Percentiles rank a stretch among this genome's conserved stretches.
Evolutionary conservation across 1,140 invertebrate genomes (phyloP).

Genomic region (Drosophila bipectinata): DNA sequence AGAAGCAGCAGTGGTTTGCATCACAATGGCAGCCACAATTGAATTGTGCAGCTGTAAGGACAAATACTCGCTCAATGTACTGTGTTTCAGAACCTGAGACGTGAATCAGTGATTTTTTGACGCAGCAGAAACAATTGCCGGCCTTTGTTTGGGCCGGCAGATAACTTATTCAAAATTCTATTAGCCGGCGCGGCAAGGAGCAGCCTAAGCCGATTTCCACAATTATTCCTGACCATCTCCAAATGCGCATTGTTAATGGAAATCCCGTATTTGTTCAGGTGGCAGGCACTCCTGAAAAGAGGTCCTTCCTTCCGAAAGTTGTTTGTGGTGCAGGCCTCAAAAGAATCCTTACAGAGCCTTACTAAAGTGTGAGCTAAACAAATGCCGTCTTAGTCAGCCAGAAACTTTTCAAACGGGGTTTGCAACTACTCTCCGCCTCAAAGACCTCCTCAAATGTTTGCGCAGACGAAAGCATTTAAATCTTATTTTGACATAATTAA

Average conservation of each 20-base stretch:
- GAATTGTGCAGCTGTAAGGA: slow-evolving; percentile 48
- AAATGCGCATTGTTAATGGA: slow-evolving; percentile 66
- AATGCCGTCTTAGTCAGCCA: slow-evolving; percentile 61
- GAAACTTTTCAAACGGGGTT: slow-evolving; percentile 42
- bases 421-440: not conserved
- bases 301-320: not conserved
- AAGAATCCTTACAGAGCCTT: not conserved
- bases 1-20: slow-evolving; percentile 48
- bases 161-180: slow-evolving; percentile 67
- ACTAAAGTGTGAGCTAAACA: slow-evolving; percentile 49
- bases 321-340: not conserved
- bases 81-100: slow-evolving; percentile 24
- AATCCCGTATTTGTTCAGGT: slow-evolving; percentile 58
- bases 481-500: slow-evolving; percentile 83
- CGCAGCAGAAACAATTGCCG: slow-evolving; percentile 40
- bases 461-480: slow-evolving; percentile 80
- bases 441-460: slow-evolving; percentile 54
- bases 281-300: not conserved
- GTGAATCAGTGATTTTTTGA: slow-evolving; percentile 45
- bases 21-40: slow-evolving; percentile 69
- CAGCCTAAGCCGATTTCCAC: slow-evolving; percentile 27
- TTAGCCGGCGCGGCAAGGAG: slow-evolving; percentile 30
- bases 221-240: slow-evolving; percentile 40
- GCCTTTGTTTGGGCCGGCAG: slow-evolving; percentile 26
- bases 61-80: slow-evolving; percentile 34